Percentiles rank a stretch among this genome's conserved stretches.
Conservation (phyloP, 2,888 invertebrate genomes). For the Chaetogeoica ovagalla region DNA sequence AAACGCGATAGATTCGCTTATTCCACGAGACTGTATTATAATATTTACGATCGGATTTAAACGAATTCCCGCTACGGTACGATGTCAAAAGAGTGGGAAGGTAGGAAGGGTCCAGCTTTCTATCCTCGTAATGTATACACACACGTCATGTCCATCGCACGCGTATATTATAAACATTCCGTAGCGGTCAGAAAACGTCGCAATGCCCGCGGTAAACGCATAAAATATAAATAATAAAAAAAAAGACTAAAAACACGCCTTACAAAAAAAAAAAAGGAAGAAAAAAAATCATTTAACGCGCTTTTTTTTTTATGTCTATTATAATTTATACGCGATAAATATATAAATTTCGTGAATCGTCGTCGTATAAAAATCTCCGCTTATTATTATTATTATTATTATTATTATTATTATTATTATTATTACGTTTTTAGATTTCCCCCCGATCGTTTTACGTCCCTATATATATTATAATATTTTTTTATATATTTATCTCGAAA, state of each 20-base stretch:
- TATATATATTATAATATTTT: no score
- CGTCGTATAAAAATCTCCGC: no score
- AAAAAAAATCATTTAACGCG: slow-evolving; percentile 32
- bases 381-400: no score
- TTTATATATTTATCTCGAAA: no score
- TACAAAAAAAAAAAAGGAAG: neutral
- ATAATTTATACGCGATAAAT: no score
- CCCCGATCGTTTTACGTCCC: no score
- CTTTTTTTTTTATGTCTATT: neutral
- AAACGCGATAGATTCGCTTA: slow-evolving; percentile 37
- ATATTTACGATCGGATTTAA: slow-evolving; percentile 43
- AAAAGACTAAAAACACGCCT: neutral
- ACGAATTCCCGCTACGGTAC: no score
- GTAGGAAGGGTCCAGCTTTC: slow-evolving; percentile 2
- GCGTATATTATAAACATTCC: neutral
- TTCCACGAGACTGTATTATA: neutral
- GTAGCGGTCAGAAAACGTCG: slow-evolving; percentile 10
- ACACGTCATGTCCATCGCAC: no score
- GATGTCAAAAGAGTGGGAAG: neutral
- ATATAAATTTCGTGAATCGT: no score
- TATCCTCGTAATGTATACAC: neutral
- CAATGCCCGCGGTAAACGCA: neutral
- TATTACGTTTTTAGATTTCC: no score
- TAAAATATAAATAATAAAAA: neutral
- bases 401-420: no score